phyloP scores from a whole-genome alignment of 1,140 invertebrate genomes.

The Micrasema minimum region DNA sequence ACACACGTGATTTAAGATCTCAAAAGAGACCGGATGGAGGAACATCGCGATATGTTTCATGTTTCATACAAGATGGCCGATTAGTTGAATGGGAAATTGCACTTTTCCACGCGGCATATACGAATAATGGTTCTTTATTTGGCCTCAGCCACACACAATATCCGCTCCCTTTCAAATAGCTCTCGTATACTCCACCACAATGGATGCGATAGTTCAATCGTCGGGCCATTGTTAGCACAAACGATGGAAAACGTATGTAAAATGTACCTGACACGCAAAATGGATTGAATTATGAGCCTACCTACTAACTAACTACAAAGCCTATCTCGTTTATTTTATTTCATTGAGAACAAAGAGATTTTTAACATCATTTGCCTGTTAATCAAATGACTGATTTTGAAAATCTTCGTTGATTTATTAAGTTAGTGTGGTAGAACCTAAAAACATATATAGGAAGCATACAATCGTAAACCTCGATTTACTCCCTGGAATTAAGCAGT shows the following conservation, averaged over 20 bases:
- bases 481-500: too few species aligned
- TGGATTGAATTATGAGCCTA: slow-evolving; percentile 6
- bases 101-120: slow-evolving; percentile 37
- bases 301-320: too few species aligned
- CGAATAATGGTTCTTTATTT: slow-evolving; percentile 19
- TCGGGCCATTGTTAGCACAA: slow-evolving; percentile 21
- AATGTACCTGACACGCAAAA: background rate
- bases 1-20: slow-evolving; percentile 19
- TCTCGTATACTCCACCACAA: slow-evolving; percentile 10
- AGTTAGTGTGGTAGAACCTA: too few species aligned
- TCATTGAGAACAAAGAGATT: too few species aligned
- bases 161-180: slow-evolving; percentile 46
- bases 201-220: slow-evolving; percentile 28
- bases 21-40: slow-evolving; percentile 41
- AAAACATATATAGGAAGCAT: too few species aligned
- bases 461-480: too few species aligned
- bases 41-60: slow-evolving; percentile 43
- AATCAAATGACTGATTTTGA: too few species aligned
- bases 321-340: too few species aligned
- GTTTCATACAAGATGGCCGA: slow-evolving; percentile 38
- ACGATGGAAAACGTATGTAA: slow-evolving; percentile 14
- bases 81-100: slow-evolving; percentile 51
- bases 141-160: slow-evolving; percentile 38
- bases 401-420: too few species aligned
- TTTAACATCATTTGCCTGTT: too few species aligned